Evolutionary conservation across 2,797 vertebrate genomes (phyloP).

Genomic region (Esox lucius): DNA sequence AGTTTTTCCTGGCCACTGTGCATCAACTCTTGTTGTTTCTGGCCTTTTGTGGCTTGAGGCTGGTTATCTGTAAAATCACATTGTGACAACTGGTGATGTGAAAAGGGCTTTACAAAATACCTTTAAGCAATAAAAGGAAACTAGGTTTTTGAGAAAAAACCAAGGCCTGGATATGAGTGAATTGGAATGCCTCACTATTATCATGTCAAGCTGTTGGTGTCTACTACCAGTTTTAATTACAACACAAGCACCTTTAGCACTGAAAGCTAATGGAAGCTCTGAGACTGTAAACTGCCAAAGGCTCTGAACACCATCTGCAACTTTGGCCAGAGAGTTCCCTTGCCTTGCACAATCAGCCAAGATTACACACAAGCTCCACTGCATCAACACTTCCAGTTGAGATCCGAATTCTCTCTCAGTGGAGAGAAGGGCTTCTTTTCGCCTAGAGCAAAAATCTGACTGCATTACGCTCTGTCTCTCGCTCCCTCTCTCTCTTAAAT

Average conservation of each 20-base stretch:
- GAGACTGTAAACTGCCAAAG: constrained; percentile 52
- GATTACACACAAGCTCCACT: constrained; percentile 39
- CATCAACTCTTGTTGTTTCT: no score
- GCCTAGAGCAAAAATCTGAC: constrained; percentile 36
- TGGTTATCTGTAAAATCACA: no score
- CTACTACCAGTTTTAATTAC: constrained; percentile 38
- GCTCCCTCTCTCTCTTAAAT: constrained; percentile 11
- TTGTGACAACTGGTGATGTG: no score
- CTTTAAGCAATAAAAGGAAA: no score
- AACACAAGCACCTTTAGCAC: constrained; percentile 42
- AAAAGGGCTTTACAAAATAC: no score
- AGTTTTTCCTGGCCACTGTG: no score
- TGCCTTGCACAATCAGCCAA: constrained; percentile 31
- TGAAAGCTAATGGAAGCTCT: constrained; percentile 42
- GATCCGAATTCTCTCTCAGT: constrained; percentile 37
- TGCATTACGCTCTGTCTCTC: constrained; percentile 31
- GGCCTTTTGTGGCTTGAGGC: no score
- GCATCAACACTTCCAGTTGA: constrained; percentile 35
- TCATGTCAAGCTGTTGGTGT: constrained; percentile 23
- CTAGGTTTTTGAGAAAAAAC: background rate
- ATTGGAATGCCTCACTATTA: constrained; percentile 2
- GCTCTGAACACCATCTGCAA: constrained; percentile 65
- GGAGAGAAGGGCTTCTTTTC: background rate
- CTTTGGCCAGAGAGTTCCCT: constrained; percentile 55
- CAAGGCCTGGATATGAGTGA: constrained; percentile 24